phyloP scores from a whole-genome alignment of 30 jellyfish, hydroid and myxozoan genomes.

The Aurelia aurita region DNA sequence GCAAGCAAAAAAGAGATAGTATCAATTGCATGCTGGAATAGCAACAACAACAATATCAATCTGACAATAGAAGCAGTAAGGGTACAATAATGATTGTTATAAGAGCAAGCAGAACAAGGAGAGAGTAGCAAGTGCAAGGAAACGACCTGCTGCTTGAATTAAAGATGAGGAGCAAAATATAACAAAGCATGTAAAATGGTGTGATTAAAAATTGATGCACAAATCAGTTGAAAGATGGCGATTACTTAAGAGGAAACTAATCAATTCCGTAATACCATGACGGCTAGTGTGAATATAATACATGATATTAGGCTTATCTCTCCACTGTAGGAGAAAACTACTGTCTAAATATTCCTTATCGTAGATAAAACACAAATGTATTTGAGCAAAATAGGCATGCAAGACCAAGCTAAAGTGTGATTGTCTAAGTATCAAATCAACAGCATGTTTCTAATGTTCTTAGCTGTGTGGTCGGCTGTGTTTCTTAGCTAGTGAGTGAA shows the following conservation, averaged over 20 bases:
- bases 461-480: no score
- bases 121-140: constrained; percentile 2
- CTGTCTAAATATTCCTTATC: no score
- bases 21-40: no score
- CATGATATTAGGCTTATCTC: background rate
- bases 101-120: background rate
- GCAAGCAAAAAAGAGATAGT: no score
- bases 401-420: no score
- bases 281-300: background rate
- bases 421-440: no score
- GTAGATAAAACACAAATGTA: no score
- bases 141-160: background rate
- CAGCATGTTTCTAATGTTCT: no score
- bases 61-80: no score
- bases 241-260: constrained; percentile 15
- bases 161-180: constrained; percentile 5
- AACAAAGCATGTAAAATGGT: constrained; percentile 13
- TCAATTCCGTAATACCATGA: constrained; percentile 7
- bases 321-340: background rate
- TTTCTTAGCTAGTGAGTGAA: no score
- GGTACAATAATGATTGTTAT: background rate
- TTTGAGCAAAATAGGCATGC: no score
- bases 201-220: constrained; percentile 32
- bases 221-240: constrained; percentile 28
- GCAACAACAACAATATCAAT: no score